phyloP scores from a whole-genome alignment of 2,888 invertebrate genomes.

The Melangyna quadrimaculata region DNA sequence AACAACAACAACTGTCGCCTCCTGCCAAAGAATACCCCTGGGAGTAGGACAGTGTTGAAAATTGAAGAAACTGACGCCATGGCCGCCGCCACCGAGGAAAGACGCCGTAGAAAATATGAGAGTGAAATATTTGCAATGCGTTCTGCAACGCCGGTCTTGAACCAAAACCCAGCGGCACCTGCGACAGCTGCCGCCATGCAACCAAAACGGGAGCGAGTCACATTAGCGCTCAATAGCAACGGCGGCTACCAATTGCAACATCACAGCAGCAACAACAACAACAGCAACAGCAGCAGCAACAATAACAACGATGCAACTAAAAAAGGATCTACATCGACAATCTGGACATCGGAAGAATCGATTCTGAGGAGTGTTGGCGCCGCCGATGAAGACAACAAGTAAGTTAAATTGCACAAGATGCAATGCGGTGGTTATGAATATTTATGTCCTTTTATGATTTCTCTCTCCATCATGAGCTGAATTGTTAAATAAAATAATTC shows the following conservation, averaged over 20 bases:
- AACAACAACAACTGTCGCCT: conserved; percentile 50
- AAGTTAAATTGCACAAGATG: conserved; percentile 69
- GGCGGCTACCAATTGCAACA: conserved; percentile 73
- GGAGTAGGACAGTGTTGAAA: conserved; percentile 76
- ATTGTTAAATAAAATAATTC: conserved; percentile 41
- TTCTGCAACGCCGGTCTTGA: conserved; percentile 71
- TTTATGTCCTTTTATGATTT: conserved; percentile 52
- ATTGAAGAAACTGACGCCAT: conserved; percentile 76
- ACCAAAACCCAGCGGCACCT: conserved; percentile 74
- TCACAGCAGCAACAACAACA: background rate
- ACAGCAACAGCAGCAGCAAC: background rate
- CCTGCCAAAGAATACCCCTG: conserved; percentile 65
- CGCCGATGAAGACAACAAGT: conserved; percentile 82
- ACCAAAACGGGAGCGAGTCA: conserved; percentile 79
- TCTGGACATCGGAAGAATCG: conserved; percentile 81
- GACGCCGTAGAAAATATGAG: conserved; percentile 78
- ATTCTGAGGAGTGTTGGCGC: conserved; percentile 80
- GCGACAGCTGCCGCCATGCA: conserved; percentile 55
- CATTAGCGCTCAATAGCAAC: conserved; percentile 76
- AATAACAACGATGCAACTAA: conserved; percentile 77
- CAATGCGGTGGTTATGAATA: conserved; percentile 58
- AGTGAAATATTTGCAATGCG: conserved; percentile 78
- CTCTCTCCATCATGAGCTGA: conserved; percentile 34
- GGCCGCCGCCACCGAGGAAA: conserved; percentile 53
- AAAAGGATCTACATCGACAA: conserved; percentile 81